Conservation (phyloP, 30 jellyfish, hydroid and myxozoan genomes). For the Pelagia noctiluca region DNA sequence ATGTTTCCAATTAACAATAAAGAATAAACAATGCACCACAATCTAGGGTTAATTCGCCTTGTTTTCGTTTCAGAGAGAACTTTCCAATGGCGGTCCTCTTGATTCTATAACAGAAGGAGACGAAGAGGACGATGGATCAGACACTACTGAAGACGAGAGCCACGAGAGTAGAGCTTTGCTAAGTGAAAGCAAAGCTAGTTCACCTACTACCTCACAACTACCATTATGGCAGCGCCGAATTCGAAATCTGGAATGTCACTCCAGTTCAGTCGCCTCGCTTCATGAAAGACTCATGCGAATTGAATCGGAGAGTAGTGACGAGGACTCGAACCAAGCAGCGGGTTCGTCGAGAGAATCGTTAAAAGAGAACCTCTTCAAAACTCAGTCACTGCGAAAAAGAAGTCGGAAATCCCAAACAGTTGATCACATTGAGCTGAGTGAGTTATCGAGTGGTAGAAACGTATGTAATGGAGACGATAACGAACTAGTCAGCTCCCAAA, state of each 20-base stretch:
- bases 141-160: slow-evolving; percentile 65
- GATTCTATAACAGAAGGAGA: slow-evolving; percentile 86
- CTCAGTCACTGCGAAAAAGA: too few species aligned
- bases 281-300: slow-evolving; percentile 64
- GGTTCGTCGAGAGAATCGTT: too few species aligned
- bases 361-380: too few species aligned
- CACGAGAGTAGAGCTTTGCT: slow-evolving; percentile 37
- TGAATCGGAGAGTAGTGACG: slow-evolving; percentile 29
- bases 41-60: background rate
- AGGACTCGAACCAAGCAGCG: too few species aligned
- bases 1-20: too few species aligned
- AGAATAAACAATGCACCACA: background rate
- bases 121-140: slow-evolving; percentile 75
- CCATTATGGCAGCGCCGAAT: slow-evolving; percentile 85
- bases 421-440: too few species aligned
- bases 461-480: too few species aligned
- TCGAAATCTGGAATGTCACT: slow-evolving; percentile 58
- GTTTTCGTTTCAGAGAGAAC: slow-evolving; percentile 57
- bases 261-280: slow-evolving; percentile 51
- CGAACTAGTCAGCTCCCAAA: too few species aligned
- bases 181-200: slow-evolving; percentile 10
- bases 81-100: slow-evolving; percentile 66
- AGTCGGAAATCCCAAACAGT: too few species aligned
- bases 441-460: too few species aligned
- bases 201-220: slow-evolving; percentile 64